Base-by-base conservation (phyloP, 2,797 vertebrate genomes). In the Clarias fuscus region DNA sequence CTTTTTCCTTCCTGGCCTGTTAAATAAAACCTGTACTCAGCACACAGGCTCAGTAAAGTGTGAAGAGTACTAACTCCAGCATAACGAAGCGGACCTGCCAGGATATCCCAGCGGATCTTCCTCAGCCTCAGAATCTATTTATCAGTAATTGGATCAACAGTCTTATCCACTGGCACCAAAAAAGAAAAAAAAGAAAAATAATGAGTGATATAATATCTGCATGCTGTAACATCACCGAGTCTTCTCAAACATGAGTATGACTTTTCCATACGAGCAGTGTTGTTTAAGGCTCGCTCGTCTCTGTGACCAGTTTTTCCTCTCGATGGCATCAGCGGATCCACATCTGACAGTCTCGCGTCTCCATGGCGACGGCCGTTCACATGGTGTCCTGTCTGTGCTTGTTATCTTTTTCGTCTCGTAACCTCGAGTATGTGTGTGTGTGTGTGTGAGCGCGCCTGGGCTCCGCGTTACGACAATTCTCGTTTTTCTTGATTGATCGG, bases 341-440 rank as follows among this genome's bases (percentile, higher is more conserved):
- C 85, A 90, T 73, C 89, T 90, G 92, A 90, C 88, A 90, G 92
- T 48, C 65, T 64, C 67, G 89, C 92, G 91, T 95, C 90, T 78
- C 93, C 91, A 93, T 94, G 91, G 92, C 88, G 93, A 95, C 89
- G 4, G 4, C 82, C 20, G 61, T 8, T 80, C 84, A 59, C 48
- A 62, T 70, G 86, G 81, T 82, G 65, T 87, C 83, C 84, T 78
- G 86, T 75, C 75, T 85, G 62, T 48, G 70, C 85, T 80, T 83
- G 90, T 82, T 89, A 73, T 86, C 87, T 88, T 89, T 53, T 85
- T 58, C 59, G 83, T 64, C 75, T 62, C 64, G 67, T 59, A 6
- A 67, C 78, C 53, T 27, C 85, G 58, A 81, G 64, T 17, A 18
- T 59, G 37, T 37, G 37, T 37, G 37, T 37, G 37, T 37, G 24